Evolutionary conservation across 2,888 invertebrate genomes (phyloP).

Genomic region (Drosophila acutilabella): DNA sequence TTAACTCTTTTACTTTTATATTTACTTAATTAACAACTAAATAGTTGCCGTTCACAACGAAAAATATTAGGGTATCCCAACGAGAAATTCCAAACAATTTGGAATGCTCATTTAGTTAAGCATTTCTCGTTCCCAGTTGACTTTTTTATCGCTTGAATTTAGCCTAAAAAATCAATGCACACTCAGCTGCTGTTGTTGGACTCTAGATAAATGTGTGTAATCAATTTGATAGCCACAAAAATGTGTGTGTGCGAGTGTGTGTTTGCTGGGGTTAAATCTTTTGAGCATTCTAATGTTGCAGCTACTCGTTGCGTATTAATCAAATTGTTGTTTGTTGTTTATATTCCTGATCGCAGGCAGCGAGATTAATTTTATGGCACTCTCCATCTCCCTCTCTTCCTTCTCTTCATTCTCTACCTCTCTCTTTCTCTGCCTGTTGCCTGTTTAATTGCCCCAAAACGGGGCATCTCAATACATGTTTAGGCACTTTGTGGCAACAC

Average conservation of each 20-base stretch:
- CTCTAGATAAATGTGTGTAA: slow-evolving; percentile 78
- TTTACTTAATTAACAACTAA: slow-evolving; percentile 79
- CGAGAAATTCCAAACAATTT: slow-evolving; percentile 13
- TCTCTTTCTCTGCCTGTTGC: slow-evolving; percentile 42
- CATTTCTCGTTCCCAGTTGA: slow-evolving; percentile 63
- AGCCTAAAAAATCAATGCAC: slow-evolving; percentile 73
- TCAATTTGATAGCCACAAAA: slow-evolving; percentile 77
- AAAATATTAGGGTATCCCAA: slow-evolving; percentile 3
- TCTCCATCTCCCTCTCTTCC: slow-evolving; percentile 1
- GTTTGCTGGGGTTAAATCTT: slow-evolving; percentile 27
- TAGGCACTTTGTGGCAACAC: slow-evolving; percentile 79
- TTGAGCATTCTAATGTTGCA: slow-evolving; percentile 60
- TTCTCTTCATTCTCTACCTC: not conserved
- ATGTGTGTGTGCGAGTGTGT: not conserved
- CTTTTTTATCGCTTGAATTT: slow-evolving; percentile 68
- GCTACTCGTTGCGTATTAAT: slow-evolving; percentile 63
- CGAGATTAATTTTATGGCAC: slow-evolving; percentile 74
- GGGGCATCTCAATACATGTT: slow-evolving; percentile 77
- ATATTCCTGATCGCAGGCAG: slow-evolving; percentile 45
- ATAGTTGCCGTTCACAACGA: slow-evolving; percentile 54
- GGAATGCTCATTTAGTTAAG: slow-evolving; percentile 53
- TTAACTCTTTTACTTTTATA: slow-evolving; percentile 51
- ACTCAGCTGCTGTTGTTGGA: slow-evolving; percentile 32
- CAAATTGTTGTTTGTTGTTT: slow-evolving; percentile 70
- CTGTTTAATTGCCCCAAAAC: slow-evolving; percentile 73